These are phyloP conservation scores for Lochmaea crataegi DNA, from an alignment of 2,888 invertebrate species.

Conservation along the genomic window DNA sequence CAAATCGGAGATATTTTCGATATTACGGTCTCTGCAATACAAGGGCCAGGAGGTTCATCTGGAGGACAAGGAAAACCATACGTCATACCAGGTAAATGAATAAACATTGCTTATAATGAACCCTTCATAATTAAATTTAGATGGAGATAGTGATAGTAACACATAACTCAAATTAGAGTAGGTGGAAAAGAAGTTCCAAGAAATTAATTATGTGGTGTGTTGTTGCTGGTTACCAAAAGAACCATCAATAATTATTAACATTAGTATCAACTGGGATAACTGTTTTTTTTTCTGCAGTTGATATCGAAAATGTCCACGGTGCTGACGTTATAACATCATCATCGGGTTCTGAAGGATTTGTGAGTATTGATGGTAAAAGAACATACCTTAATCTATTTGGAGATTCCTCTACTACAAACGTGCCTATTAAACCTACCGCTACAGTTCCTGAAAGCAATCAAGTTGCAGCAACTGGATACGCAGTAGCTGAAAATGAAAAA, in stretches of 20 bases:
- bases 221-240: too few species aligned
- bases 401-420: conserved; percentile 61
- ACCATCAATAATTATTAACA: conserved; percentile 11
- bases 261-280: not conserved
- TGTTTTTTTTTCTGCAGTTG: conserved; percentile 62
- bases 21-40: conserved; percentile 88
- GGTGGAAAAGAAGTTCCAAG: too few species aligned
- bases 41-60: conserved; percentile 77
- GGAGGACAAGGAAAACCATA: conserved; percentile 66
- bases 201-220: too few species aligned
- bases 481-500: conserved; percentile 71
- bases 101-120: too few species aligned
- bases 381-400: conserved; percentile 89
- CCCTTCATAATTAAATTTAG: too few species aligned
- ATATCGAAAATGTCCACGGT: conserved; percentile 64
- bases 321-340: conserved; percentile 82
- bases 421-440: conserved; percentile 59
- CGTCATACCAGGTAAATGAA: conserved; percentile 67
- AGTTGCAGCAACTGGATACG: conserved; percentile 74
- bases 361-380: conserved; percentile 91
- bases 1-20: conserved; percentile 85
- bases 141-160: too few species aligned
- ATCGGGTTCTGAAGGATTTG: conserved; percentile 85
- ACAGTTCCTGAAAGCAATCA: conserved; percentile 63
- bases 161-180: too few species aligned